Percentiles rank a stretch among this genome's conserved stretches.
Evolutionary conservation across 2,113 vertebrate genomes (phyloP).

Genomic region (Argyrosomus japonicus): DNA sequence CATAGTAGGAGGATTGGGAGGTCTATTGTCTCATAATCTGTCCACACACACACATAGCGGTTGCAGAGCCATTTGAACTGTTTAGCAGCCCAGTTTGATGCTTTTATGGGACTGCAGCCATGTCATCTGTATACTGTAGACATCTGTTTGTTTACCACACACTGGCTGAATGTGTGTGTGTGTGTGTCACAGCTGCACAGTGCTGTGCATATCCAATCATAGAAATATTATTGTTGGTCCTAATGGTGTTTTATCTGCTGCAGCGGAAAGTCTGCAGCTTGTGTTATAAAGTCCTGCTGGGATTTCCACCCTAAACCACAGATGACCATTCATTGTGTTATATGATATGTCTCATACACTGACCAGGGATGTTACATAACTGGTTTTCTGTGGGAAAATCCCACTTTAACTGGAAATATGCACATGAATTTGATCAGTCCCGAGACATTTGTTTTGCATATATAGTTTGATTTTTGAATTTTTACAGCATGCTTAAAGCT

Average conservation of each 20-base stretch:
- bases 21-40: background rate
- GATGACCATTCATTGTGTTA: slow-evolving; percentile 11
- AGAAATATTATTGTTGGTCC: slow-evolving; percentile 10
- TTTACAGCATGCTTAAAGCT: background rate
- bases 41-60: background rate
- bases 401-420: slow-evolving; percentile 6
- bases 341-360: slow-evolving; percentile 14
- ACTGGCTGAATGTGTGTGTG: background rate
- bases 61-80: background rate
- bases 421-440: no score
- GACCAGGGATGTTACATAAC: slow-evolving; percentile 50
- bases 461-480: no score
- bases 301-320: slow-evolving; percentile 14
- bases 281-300: background rate
- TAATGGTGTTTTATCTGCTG: background rate
- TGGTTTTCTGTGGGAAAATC: background rate
- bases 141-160: no score
- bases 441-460: no score
- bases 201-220: background rate
- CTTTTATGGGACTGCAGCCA: background rate
- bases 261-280: slow-evolving; percentile 10
- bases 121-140: no score
- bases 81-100: background rate
- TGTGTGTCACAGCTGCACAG: background rate
- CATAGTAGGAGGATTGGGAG: background rate